Base-by-base conservation (phyloP, 2,888 invertebrate genomes). In the Lumbricus terrestris region DNA sequence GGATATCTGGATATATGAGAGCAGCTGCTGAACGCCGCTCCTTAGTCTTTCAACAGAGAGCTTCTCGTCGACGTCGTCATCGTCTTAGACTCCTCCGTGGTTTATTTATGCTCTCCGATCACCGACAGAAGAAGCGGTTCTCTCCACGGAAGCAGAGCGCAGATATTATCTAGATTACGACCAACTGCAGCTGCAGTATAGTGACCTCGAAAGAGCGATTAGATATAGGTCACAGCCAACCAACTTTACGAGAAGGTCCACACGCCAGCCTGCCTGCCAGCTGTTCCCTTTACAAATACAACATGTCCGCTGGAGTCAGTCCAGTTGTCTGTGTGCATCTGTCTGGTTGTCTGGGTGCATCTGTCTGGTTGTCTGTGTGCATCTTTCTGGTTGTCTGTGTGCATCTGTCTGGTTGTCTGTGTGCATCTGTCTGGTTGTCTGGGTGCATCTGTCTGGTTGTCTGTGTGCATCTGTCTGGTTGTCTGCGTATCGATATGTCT, bases 311-410 rank as follows among this genome's bases (percentile, higher is more conserved):
- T n/a, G 0, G 6, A n/a, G 11, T n/a, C n/a, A n/a, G 69, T 69
- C 69, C n/a, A n/a, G 18, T n/a, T n/a, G 29, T 54, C 54, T 54
- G 23, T 29, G 23, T 54, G 5, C n/a, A n/a, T 69, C 85, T 4
- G 37, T 35, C 33, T 83, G 82, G 15, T 33, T 82, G 1, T 82
- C 33, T 82, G 82, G 16, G n/a, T 89, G 16, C n/a, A n/a, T 69
- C 42, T 34, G 69, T 89, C 69, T 89, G 47, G 54, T 3, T 89
- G 89, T 89, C 40, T 89, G 89, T 89, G 23, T 89, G 89, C 47
- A n/a, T n/a, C n/a, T n/a, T n/a, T n/a, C n/a, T n/a, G n/a, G n/a
- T n/a, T n/a, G n/a, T n/a, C 38, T 42, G n/a, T n/a, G 15, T n/a
- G 15, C 40, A 6, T 89, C 38, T 89, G 89, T 89, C 38, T 89